These are phyloP conservation scores for Lasioglossum vierecki DNA, from an alignment of 2,888 invertebrate genomes.

Conservation along the genomic window DNA sequence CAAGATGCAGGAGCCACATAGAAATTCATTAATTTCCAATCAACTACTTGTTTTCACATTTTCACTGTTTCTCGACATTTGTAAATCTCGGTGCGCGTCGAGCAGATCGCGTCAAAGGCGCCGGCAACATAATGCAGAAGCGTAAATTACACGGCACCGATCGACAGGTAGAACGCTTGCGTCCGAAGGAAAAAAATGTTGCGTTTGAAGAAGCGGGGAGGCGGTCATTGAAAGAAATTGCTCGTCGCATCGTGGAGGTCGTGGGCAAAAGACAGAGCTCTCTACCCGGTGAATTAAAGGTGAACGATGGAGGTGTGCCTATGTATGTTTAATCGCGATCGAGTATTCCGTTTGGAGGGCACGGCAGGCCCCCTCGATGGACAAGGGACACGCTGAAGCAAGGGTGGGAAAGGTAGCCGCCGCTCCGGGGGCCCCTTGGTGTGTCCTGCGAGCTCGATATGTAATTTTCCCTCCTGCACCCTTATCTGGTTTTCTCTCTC, in stretches of 20 bases:
- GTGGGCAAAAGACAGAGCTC: constrained; percentile 64
- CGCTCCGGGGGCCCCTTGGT: constrained; percentile 37
- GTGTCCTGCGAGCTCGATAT: constrained; percentile 69
- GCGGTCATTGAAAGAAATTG: constrained; percentile 48
- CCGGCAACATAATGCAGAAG: constrained; percentile 4
- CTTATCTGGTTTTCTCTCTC: constrained; percentile 28
- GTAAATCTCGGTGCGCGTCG: background rate
- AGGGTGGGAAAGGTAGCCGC: constrained; percentile 37
- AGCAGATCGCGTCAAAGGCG: constrained; percentile 18
- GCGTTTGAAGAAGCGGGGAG: background rate
- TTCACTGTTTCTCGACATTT: background rate
- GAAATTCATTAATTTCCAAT: no score
- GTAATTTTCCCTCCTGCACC: constrained; percentile 73
- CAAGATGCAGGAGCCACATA: no score
- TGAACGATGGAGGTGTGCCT: constrained; percentile 77
- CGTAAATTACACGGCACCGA: constrained; percentile 34
- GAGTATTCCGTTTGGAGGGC: constrained; percentile 81
- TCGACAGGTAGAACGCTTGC: background rate
- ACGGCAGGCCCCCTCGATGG: constrained; percentile 55
- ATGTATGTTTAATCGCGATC: constrained; percentile 82
- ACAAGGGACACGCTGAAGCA: constrained; percentile 51
- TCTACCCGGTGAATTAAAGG: constrained; percentile 76
- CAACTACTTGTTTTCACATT: no score
- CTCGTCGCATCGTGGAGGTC: constrained; percentile 40
- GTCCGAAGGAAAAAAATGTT: background rate